These are phyloP conservation scores for Tuta absoluta DNA, from an alignment of 2,888 invertebrate genomes.

Conservation along the genomic window DNA sequence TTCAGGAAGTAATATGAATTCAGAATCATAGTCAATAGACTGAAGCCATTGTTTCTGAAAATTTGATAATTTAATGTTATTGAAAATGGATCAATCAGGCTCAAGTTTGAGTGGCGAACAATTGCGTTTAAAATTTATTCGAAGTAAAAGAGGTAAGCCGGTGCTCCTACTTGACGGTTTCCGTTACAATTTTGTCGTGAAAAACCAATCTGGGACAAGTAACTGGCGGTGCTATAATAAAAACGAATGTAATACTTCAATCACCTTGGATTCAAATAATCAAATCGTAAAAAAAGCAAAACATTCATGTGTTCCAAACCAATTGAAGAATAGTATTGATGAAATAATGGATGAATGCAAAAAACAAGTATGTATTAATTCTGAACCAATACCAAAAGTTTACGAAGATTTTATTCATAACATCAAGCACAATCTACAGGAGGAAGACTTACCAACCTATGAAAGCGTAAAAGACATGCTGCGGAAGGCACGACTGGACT, in stretches of 20 bases:
- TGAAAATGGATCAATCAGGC: background rate
- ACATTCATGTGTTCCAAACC: conserved; percentile 16
- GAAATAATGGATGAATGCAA: background rate
- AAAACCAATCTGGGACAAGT: conserved; percentile 17
- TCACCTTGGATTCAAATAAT: conserved; percentile 16
- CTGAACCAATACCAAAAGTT: conserved; percentile 9
- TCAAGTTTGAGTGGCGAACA: background rate
- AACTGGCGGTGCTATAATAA: conserved; percentile 18
- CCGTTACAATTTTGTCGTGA: conserved; percentile 14
- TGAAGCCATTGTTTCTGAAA: background rate
- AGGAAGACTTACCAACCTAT: conserved; percentile 7
- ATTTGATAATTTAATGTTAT: background rate
- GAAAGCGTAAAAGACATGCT: background rate
- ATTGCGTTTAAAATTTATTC: conserved; percentile 10
- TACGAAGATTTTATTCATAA: conserved; percentile 11
- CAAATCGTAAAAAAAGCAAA: conserved; percentile 20
- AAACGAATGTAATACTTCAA: conserved; percentile 21
- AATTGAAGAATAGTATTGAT: conserved; percentile 7
- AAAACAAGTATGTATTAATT: conserved; percentile 16
- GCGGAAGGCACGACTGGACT: background rate
- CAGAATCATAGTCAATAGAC: background rate
- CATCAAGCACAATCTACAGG: background rate
- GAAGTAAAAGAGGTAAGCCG: conserved; percentile 13
- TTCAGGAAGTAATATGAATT: background rate
- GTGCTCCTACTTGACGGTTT: conserved; percentile 19